Evolutionary conservation across 2,888 invertebrate species (phyloP).

Genomic region (Troides helena): DNA sequence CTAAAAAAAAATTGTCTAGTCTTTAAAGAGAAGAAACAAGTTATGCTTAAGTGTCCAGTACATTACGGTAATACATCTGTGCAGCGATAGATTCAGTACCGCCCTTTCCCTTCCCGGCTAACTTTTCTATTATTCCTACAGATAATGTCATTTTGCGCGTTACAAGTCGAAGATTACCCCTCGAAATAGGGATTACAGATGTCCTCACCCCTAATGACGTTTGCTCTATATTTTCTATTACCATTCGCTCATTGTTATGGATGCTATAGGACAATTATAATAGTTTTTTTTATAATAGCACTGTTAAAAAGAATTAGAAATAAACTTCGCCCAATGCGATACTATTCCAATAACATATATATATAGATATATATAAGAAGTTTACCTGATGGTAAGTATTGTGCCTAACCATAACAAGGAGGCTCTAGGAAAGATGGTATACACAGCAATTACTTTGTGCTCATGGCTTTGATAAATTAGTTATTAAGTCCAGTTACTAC

Average conservation of each 20-base stretch:
- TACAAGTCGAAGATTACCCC: constrained; percentile 54
- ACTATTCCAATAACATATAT: too few relatives aligned
- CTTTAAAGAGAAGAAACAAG: too few relatives aligned
- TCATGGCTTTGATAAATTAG: too few relatives aligned
- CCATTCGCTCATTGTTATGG: constrained; percentile 9
- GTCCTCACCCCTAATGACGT: constrained; percentile 36
- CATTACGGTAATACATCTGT: constrained; percentile 47
- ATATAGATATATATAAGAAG: too few relatives aligned
- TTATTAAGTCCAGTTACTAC: too few relatives aligned
- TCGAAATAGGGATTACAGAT: constrained; percentile 50
- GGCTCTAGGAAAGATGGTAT: too few relatives aligned
- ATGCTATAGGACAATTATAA: background rate
- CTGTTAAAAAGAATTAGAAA: background rate
- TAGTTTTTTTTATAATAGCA: background rate
- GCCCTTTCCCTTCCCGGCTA: constrained; percentile 44
- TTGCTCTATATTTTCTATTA: constrained; percentile 23
- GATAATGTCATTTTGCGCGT: constrained; percentile 61
- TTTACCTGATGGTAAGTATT: too few relatives aligned
- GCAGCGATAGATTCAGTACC: constrained; percentile 55
- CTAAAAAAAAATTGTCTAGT: too few relatives aligned
- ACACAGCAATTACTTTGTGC: too few relatives aligned
- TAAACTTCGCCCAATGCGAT: too few relatives aligned
- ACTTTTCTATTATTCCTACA: constrained; percentile 60
- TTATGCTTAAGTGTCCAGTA: constrained; percentile 1
- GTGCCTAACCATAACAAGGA: too few relatives aligned